Base-by-base conservation (phyloP, 2,797 vertebrate species). In the Telmatherina bonti region DNA sequence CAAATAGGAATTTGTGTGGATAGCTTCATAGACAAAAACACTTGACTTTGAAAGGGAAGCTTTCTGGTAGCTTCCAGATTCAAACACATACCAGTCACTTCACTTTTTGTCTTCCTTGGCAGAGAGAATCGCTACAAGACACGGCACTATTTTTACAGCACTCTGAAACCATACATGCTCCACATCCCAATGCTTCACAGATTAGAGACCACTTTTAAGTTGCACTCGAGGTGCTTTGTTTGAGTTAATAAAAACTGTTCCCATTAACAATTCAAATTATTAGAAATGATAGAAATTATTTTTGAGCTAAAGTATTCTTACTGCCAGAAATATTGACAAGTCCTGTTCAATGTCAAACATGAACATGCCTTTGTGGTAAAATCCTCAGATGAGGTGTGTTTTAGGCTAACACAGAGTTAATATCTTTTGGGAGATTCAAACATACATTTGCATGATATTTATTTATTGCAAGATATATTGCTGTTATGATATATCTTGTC, bases 211-310 rank as follows among this genome's bases (percentile, higher is more conserved):
- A 11, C 24, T 55, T 36, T 72, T 62, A 63, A 66, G 41, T 31
- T 63, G 31, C 9, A 4, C 60, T 30, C 57, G 0, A 75, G 84
- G 54, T 58, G 61, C 22, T 49, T 80, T 36, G 41, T 41, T 72
- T 26, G 0, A 62, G 13, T 43, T 53, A 41, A 18, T 55, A 51
- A 73, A 33, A 81, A 47, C 7, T 1, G 55, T 12, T n/a, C 13
- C 18, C 20, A 13, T 22, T 55, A 15, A 5, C 15, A 31, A 18
- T 68, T 62, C 36, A 26, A 67, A 54, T 47, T 31, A n/a, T n/a
- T n/a, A n/a, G n/a, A n/a, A n/a, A n/a, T n/a, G n/a, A n/a, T n/a
- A n/a, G n/a, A 47, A n/a, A 51, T 35, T 2, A 4, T 38, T 3
- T 51, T 18, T 27, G 18, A 18, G 41, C 29, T 36, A 33, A 56